phyloP scores from a whole-genome alignment of 1,140 invertebrate species.

The Tribolium castaneum region DNA sequence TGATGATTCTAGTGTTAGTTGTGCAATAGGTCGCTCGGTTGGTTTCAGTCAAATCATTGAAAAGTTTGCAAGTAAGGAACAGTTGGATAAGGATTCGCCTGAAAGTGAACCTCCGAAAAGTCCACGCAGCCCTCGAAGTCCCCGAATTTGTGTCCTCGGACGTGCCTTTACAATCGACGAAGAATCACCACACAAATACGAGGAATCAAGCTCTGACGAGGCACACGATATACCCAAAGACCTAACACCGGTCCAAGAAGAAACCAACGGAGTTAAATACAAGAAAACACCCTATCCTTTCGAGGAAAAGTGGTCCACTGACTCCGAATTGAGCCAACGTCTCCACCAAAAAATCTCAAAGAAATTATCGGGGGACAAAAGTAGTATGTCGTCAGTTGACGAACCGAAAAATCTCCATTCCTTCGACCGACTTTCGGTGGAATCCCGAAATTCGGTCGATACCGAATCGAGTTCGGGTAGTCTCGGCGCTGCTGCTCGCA shows the following conservation, averaged over 20 bases:
- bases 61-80: slow-evolving; percentile 63
- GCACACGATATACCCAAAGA: slow-evolving; percentile 59
- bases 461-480: slow-evolving; percentile 81
- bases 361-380: slow-evolving; percentile 60
- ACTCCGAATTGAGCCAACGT: slow-evolving; percentile 61
- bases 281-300: slow-evolving; percentile 62
- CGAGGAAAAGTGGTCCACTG: slow-evolving; percentile 63
- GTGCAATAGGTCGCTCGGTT: slow-evolving; percentile 79
- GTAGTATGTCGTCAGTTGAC: slow-evolving; percentile 60
- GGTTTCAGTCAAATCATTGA: slow-evolving; percentile 80
- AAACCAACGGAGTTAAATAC: slow-evolving; percentile 50
- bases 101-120: slow-evolving; percentile 55
- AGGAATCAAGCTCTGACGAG: slow-evolving; percentile 61
- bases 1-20: slow-evolving; percentile 82
- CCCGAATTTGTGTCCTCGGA: slow-evolving; percentile 60
- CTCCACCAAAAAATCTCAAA: slow-evolving; percentile 61
- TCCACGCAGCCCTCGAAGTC: slow-evolving; percentile 60
- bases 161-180: slow-evolving; percentile 63
- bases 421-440: slow-evolving; percentile 64
- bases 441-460: slow-evolving; percentile 75
- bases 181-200: slow-evolving; percentile 53
- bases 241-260: slow-evolving; percentile 56
- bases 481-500: slow-evolving; percentile 68
- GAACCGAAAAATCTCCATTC: slow-evolving; percentile 56
- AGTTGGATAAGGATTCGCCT: slow-evolving; percentile 59